These are phyloP conservation scores for Strix aluco DNA, from an alignment of 2,113 vertebrate genomes.

Conservation along the genomic window DNA sequence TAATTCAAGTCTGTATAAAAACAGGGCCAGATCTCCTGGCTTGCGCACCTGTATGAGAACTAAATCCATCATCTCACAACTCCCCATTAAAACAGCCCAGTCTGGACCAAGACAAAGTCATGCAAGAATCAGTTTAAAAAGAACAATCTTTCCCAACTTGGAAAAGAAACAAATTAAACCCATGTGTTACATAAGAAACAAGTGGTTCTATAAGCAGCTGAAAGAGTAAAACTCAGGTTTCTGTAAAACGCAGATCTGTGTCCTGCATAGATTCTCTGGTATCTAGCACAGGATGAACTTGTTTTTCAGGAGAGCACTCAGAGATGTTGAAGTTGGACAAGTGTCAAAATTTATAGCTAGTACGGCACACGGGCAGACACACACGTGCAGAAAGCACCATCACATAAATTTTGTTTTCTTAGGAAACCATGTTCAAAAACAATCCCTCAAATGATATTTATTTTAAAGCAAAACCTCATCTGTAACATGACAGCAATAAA, in stretches of 20 bases:
- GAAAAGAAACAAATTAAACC: conserved; percentile 16
- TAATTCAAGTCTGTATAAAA: background rate
- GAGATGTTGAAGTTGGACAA: background rate
- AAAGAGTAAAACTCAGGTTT: background rate
- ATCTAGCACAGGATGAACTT: background rate
- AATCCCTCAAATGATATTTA: background rate
- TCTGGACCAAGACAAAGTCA: background rate
- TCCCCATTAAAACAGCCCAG: background rate
- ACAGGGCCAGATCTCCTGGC: background rate
- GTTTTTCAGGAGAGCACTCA: background rate
- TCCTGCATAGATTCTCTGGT: background rate
- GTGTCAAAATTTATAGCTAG: background rate
- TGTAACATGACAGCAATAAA: background rate
- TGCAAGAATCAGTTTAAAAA: background rate
- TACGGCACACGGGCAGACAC: background rate
- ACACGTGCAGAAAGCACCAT: background rate
- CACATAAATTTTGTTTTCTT: background rate
- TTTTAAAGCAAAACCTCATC: background rate
- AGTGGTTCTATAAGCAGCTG: background rate
- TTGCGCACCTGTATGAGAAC: background rate
- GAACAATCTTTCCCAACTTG: background rate
- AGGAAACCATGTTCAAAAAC: background rate
- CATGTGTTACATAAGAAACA: background rate
- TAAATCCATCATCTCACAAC: background rate
- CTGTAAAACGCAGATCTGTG: background rate